Conservation (phyloP, 2,888 invertebrate species). For the Nemurella pictetii region DNA sequence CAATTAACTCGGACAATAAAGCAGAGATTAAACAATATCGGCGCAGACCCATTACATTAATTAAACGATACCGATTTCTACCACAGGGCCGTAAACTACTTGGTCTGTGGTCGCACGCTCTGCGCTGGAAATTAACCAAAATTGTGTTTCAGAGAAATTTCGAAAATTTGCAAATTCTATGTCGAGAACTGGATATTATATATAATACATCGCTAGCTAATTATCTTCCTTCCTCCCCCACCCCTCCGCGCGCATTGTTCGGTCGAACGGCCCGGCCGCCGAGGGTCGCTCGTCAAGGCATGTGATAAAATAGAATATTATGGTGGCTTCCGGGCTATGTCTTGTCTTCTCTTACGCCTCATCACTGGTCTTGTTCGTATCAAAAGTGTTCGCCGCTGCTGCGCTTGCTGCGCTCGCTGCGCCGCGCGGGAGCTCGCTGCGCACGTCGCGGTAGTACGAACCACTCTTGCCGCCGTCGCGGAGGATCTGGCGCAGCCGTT, state of each 20-base stretch:
- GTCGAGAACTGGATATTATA: not conserved
- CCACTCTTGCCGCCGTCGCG: constrained; percentile 37
- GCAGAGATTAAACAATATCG: not conserved
- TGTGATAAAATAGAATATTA: constrained; percentile 12
- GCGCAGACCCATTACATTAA: not conserved
- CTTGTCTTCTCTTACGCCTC: not conserved
- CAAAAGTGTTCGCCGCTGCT: not conserved
- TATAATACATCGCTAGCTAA: not conserved
- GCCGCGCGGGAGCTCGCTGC: not conserved
- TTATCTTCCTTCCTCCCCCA: not conserved
- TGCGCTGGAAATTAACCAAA: not conserved
- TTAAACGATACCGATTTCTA: not conserved
- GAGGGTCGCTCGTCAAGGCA: constrained; percentile 6
- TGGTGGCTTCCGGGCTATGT: not conserved
- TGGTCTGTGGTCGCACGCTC: not conserved
- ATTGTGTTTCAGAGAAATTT: not conserved
- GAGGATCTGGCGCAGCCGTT: constrained; percentile 40
- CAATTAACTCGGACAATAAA: not conserved
- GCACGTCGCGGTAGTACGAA: constrained; percentile 9
- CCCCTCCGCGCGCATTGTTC: not conserved
- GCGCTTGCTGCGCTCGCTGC: not conserved
- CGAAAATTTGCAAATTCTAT: not conserved
- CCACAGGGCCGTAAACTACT: not conserved
- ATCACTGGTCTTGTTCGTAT: not conserved
- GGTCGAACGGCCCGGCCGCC: not conserved